phyloP scores from a whole-genome alignment of 2,113 vertebrate genomes.

The Python bivittatus region DNA sequence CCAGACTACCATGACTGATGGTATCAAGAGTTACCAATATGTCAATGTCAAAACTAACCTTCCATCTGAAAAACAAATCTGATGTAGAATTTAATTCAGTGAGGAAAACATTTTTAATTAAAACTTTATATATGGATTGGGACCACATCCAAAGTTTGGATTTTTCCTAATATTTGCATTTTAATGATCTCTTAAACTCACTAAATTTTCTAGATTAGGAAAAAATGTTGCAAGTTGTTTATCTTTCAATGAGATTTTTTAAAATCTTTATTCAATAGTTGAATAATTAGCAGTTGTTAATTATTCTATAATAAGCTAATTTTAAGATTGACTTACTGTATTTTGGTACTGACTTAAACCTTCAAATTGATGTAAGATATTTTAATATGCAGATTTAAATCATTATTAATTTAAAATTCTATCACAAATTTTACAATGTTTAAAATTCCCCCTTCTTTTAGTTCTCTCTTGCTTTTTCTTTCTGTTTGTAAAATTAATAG shows the following conservation, averaged over 20 bases:
- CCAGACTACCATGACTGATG: background rate
- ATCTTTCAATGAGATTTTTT: background rate
- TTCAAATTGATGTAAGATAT: background rate
- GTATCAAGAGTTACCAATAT: background rate
- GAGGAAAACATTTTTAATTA: background rate
- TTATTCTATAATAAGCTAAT: background rate
- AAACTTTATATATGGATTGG: background rate
- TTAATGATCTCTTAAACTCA: background rate
- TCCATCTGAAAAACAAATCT: background rate
- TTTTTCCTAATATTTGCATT: background rate
- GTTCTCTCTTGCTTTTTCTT: background rate
- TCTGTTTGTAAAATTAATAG: background rate
- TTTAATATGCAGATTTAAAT: background rate
- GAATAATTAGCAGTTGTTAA: background rate
- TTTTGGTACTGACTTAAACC: background rate
- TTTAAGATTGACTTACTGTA: background rate
- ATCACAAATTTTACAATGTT: background rate
- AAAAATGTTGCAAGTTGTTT: background rate
- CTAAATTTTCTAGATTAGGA: background rate
- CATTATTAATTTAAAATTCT: background rate
- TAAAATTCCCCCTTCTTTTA: background rate
- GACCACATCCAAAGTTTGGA: background rate
- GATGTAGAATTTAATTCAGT: background rate
- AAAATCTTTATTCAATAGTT: background rate
- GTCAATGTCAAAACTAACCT: background rate